phyloP scores from a whole-genome alignment of 1,140 invertebrate genomes.

The Drosophila mojavensis region DNA sequence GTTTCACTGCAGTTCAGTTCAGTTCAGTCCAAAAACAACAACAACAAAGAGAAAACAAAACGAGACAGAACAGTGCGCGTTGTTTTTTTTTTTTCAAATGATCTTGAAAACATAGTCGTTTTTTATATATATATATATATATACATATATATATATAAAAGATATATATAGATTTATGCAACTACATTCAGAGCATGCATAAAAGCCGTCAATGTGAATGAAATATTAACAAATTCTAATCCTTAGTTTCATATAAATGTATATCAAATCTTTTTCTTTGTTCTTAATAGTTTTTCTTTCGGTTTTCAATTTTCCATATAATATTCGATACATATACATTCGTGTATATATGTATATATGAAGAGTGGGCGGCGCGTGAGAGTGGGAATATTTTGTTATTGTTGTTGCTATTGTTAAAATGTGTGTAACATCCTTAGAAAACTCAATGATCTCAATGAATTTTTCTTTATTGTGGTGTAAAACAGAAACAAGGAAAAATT shows the following conservation, averaged over 20 bases:
- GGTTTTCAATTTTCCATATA: slow-evolving; percentile 15
- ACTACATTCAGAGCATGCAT: slow-evolving; percentile 33
- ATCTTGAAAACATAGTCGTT: slow-evolving; percentile 84
- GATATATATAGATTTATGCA: slow-evolving; percentile 28
- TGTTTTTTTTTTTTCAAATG: slow-evolving; percentile 81
- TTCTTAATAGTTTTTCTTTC: slow-evolving; percentile 21
- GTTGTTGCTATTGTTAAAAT: slow-evolving; percentile 32
- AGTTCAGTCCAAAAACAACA: slow-evolving; percentile 39
- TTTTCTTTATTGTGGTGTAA: slow-evolving; percentile 70
- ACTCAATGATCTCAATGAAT: slow-evolving; percentile 81
- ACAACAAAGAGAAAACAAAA: slow-evolving; percentile 4
- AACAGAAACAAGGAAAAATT: slow-evolving; percentile 46
- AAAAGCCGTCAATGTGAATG: slow-evolving; percentile 40
- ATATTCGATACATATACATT: not conserved
- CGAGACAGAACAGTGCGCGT: slow-evolving; percentile 29
- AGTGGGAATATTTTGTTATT: slow-evolving; percentile 35
- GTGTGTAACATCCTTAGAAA: slow-evolving; percentile 73
- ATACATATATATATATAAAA: slow-evolving; percentile 41
- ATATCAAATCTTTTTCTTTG: slow-evolving; percentile 22
- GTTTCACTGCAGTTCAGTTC: slow-evolving; percentile 36
- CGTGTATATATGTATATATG: slow-evolving; percentile 3
- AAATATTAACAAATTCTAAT: slow-evolving; percentile 67
- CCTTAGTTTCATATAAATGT: slow-evolving; percentile 39
- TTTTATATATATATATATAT: slow-evolving; percentile 66
- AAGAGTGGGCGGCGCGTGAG: slow-evolving; percentile 49